phyloP scores from a whole-genome alignment of 2,888 invertebrate species.

The Tachina lurida region DNA sequence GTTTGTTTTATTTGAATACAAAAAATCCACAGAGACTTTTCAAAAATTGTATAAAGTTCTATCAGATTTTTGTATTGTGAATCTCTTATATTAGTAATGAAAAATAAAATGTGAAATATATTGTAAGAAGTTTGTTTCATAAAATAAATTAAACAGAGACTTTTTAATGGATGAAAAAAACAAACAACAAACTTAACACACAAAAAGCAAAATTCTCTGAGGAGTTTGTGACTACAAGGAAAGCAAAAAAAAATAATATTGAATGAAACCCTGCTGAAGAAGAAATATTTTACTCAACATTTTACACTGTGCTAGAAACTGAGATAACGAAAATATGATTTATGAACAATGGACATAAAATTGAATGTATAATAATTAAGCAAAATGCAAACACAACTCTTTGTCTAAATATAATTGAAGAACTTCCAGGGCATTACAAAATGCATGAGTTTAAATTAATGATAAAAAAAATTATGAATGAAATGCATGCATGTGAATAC shows the following conservation, averaged over 20 bases:
- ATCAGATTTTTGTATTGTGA: background rate
- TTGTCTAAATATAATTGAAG: background rate
- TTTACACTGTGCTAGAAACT: conserved; percentile 40
- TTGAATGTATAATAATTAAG: conserved; percentile 12
- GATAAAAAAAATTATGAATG: background rate
- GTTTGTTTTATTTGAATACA: conserved; percentile 33
- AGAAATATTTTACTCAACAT: conserved; percentile 43
- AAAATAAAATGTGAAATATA: conserved; percentile 31
- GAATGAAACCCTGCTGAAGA: conserved; percentile 35
- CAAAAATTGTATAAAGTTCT: background rate
- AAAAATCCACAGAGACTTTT: conserved; percentile 22
- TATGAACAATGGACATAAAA: conserved; percentile 63
- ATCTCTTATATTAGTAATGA: background rate
- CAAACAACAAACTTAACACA: conserved; percentile 26
- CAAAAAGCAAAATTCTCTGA: conserved; percentile 29
- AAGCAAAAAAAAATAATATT: conserved; percentile 15
- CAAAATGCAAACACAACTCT: conserved; percentile 4
- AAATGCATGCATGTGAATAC: background rate
- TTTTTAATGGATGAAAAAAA: conserved; percentile 56
- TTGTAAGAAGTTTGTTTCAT: conserved; percentile 35
- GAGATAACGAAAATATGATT: conserved; percentile 64
- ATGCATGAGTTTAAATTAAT: conserved; percentile 30
- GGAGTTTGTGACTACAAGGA: conserved; percentile 21
- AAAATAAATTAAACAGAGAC: conserved; percentile 68
- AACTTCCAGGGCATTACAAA: conserved; percentile 11